These are phyloP conservation scores for Ectropis grisescens DNA, from an alignment of 1,140 invertebrate species.

Conservation along the genomic window DNA sequence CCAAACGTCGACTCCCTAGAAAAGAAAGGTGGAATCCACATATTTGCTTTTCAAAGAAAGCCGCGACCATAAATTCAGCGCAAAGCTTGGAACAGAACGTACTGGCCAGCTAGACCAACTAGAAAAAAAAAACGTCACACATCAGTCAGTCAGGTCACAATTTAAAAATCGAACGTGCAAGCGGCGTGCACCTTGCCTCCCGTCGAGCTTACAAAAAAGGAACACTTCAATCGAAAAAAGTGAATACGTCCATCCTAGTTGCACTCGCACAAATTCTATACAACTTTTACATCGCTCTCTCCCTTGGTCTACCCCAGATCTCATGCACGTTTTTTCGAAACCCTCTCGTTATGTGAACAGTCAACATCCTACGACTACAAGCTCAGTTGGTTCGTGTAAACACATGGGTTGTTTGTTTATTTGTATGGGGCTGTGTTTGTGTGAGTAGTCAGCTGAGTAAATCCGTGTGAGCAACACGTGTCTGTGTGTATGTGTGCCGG, in stretches of 20 bases:
- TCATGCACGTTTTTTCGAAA: slow-evolving; percentile 47
- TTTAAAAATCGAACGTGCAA: slow-evolving; percentile 41
- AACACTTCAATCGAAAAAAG: slow-evolving; percentile 33
- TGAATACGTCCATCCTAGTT: slow-evolving; percentile 22
- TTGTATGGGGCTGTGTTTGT: slow-evolving; percentile 19
- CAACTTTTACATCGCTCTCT: slow-evolving; percentile 16
- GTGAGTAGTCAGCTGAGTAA: slow-evolving; percentile 49
- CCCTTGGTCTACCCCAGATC: slow-evolving; percentile 26
- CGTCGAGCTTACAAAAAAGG: slow-evolving; percentile 51
- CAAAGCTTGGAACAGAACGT: no score
- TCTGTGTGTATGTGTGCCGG: slow-evolving; percentile 15
- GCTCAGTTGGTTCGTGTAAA: slow-evolving; percentile 16
- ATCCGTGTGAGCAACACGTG: slow-evolving; percentile 14
- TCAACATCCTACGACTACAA: slow-evolving; percentile 31
- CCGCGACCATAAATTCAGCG: no score
- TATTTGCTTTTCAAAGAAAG: no score
- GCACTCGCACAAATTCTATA: slow-evolving; percentile 14
- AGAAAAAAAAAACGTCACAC: slow-evolving; percentile 24
- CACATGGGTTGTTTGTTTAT: slow-evolving; percentile 30
- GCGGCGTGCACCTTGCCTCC: slow-evolving; percentile 50
- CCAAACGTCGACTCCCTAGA: no score
- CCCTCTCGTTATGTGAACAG: slow-evolving; percentile 45
- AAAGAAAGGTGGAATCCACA: no score
- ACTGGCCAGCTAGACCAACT: no score
- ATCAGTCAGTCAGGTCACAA: slow-evolving; percentile 47